These are phyloP conservation scores for Pteria penguin DNA, from an alignment of 2,888 invertebrate species.

Conservation along the genomic window DNA sequence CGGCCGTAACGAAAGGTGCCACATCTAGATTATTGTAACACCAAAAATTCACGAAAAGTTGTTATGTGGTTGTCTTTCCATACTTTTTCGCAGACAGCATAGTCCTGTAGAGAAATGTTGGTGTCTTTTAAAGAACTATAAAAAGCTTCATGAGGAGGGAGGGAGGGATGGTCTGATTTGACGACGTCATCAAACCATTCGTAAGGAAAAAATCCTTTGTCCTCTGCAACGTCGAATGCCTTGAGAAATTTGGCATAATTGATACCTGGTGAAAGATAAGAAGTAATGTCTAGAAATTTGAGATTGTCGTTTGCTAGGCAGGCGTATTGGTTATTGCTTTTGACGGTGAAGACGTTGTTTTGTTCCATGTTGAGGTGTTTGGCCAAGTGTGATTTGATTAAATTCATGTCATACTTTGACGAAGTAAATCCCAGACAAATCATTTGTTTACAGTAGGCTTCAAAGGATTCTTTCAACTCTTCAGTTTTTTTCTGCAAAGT, in stretches of 20 bases:
- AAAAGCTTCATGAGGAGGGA: too few species aligned
- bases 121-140: too few species aligned
- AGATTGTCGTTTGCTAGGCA: conserved; percentile 36
- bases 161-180: neutral
- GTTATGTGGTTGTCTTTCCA: conserved; percentile 19
- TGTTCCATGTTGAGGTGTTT: too few species aligned
- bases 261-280: conserved; percentile 44
- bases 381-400: too few species aligned
- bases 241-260: too few species aligned
- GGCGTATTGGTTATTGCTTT: conserved; percentile 25
- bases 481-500: neutral
- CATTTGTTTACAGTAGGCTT: conserved; percentile 26
- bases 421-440: conserved; percentile 47
- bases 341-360: too few species aligned
- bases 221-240: conserved; percentile 41
- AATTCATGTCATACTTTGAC: conserved; percentile 32
- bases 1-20: too few species aligned
- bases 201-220: too few species aligned
- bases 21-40: conserved; percentile 43
- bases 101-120: conserved; percentile 15
- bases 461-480: neutral
- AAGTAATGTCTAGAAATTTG: conserved; percentile 47
- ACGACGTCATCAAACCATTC: too few species aligned
- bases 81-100: too few species aligned
- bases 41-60: conserved; percentile 42